Evolutionary conservation across 2,888 invertebrate species (phyloP), one percentile per base, ranked within the genome.

Genomic region (Latheticus oryzae): DNA sequence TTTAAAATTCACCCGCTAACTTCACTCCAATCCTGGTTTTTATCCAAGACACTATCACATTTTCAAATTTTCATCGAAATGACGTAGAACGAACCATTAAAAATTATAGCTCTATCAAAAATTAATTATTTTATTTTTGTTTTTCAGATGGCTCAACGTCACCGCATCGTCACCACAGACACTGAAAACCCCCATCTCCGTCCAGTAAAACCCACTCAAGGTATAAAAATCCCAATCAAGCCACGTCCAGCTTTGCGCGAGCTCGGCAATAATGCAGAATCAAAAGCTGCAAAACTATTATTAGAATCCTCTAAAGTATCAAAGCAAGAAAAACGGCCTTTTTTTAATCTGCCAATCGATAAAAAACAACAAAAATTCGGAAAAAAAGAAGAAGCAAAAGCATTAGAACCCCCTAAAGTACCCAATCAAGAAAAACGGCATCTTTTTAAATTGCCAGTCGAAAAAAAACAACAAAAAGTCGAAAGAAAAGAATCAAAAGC

Each of bases 211-310:
- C 54, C 23, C 56, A 67, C 51, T 16, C 64, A n/a, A n/a, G n/a
- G n/a, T n/a, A n/a, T n/a, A n/a, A n/a, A n/a, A n/a, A 58, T 53
- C 48, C 21, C 15, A 63, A 50, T 61, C 62, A 11, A 32, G 19
- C 24, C 33, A 32, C 35, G 74, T 58, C 58, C 68, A 8, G 73
- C 72, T 7, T 58, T 75, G 17, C 67, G 70, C 12, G 73, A 73
- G 35, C 50, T 73, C 5, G 65, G 69, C 30, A 73, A 73, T n/a
- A n/a, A n/a, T n/a, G n/a, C n/a, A n/a, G n/a, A n/a, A n/a, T n/a
- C 55, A 71, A 67, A 61, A 42, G 62, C n/a, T 38, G 24, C 28
- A 17, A 5, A 5, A 12, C 48, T 23, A 37, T 13, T 26, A 7
- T 32, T 17, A 17, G 37, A 33, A 37, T 16, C 8, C 26, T 5